These are phyloP conservation scores for Drosophila macrospina DNA, from an alignment of 2,888 invertebrate genomes.

Conservation along the genomic window DNA sequence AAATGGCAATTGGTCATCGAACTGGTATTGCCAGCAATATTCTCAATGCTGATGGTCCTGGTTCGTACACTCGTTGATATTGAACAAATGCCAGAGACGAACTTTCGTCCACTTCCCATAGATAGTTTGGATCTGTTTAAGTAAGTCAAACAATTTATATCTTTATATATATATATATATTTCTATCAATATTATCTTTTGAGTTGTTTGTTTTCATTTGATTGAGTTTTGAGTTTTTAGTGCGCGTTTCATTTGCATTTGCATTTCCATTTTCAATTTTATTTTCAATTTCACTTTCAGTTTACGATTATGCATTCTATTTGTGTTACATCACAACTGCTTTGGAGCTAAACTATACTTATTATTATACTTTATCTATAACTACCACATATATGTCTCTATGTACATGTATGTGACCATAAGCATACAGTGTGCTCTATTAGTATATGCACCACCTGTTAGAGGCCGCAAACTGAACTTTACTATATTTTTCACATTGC, in stretches of 20 bases:
- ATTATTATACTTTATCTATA: neutral
- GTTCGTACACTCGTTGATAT: slow-evolving; percentile 90
- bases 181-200: neutral
- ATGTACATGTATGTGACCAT: neutral
- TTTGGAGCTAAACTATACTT: neutral
- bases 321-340: neutral
- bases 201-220: slow-evolving; percentile 3
- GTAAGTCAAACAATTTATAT: slow-evolving; percentile 77
- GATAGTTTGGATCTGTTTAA: slow-evolving; percentile 73
- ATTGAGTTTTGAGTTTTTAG: slow-evolving; percentile 5
- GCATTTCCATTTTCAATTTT: too few species aligned
- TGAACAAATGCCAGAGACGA: slow-evolving; percentile 67
- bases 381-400: neutral
- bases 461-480: neutral
- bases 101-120: slow-evolving; percentile 84
- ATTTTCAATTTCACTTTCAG: neutral
- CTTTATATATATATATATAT: neutral
- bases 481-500: too few species aligned
- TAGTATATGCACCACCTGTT: neutral
- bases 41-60: slow-evolving; percentile 89
- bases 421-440: neutral
- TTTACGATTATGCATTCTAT: neutral
- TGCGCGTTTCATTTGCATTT: neutral
- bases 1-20: slow-evolving; percentile 89
- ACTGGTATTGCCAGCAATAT: slow-evolving; percentile 88